Evolutionary conservation across 1,140 invertebrate genomes (phyloP).

Genomic region (Drosophila nigrodunni): DNA sequence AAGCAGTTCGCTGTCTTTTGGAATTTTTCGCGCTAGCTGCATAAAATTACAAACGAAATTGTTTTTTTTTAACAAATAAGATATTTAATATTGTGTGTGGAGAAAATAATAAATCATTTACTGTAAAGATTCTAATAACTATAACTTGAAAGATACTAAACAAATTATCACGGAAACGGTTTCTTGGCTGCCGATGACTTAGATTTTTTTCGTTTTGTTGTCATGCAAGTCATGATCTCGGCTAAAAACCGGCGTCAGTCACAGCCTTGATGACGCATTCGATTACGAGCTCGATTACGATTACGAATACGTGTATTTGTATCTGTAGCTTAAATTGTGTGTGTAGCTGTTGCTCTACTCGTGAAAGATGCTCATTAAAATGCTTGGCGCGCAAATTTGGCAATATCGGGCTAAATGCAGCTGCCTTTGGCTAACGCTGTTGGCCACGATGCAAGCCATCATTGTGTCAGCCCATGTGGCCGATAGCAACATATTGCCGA

Average conservation of each 20-base stretch:
- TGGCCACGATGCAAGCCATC: constrained; percentile 11
- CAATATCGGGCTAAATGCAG: constrained; percentile 52
- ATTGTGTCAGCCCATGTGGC: constrained; percentile 50
- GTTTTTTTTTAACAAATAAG: constrained; percentile 34
- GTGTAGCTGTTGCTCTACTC: constrained; percentile 35
- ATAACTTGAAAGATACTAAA: background rate
- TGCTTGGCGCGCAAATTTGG: constrained; percentile 71
- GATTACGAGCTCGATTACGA: constrained; percentile 36
- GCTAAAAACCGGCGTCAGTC: constrained; percentile 65
- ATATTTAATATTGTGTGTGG: constrained; percentile 15
- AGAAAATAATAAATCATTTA: constrained; percentile 4
- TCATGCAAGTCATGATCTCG: constrained; percentile 74
- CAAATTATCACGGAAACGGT: constrained; percentile 1
- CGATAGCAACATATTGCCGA: constrained; percentile 31
- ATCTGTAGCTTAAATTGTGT: constrained; percentile 17
- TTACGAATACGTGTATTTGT: constrained; percentile 28
- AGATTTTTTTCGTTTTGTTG: constrained; percentile 25
- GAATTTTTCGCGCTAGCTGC: constrained; percentile 48
- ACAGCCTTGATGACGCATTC: constrained; percentile 75
- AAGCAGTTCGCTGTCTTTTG: constrained; percentile 37
- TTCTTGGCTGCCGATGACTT: constrained; percentile 18
- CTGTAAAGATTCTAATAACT: background rate
- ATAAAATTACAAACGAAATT: constrained; percentile 31
- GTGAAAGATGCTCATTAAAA: constrained; percentile 43
- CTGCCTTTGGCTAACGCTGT: constrained; percentile 42